These are phyloP conservation scores for Eudemis profundana DNA, from an alignment of 2,888 invertebrate species.

Conservation along the genomic window DNA sequence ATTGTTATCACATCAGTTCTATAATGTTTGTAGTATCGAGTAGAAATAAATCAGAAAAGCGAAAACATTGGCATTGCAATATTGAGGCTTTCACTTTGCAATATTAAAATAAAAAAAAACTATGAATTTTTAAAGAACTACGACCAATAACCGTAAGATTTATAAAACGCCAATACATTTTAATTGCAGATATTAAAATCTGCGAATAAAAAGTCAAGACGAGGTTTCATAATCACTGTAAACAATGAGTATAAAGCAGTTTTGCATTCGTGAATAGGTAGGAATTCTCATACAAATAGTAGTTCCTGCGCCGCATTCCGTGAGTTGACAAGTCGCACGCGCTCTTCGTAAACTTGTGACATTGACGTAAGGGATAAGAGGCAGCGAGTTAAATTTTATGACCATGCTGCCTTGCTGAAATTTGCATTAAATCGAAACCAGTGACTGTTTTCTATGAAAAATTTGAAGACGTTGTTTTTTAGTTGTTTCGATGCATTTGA, in stretches of 20 bases:
- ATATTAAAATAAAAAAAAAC: neutral
- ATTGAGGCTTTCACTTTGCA: neutral
- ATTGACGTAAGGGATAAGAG: neutral
- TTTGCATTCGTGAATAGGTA: slow-evolving; percentile 31
- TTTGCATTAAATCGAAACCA: too few relatives aligned
- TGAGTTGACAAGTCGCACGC: slow-evolving; percentile 39
- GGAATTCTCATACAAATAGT: slow-evolving; percentile 43
- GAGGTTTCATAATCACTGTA: neutral
- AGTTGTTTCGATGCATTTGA: too few relatives aligned
- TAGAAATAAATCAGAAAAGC: too few relatives aligned
- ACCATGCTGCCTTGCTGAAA: too few relatives aligned
- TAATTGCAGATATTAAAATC: neutral
- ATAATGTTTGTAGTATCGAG: too few relatives aligned
- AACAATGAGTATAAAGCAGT: slow-evolving; percentile 6
- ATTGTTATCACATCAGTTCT: too few relatives aligned
- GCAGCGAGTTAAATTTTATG: neutral
- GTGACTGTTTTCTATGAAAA: too few relatives aligned
- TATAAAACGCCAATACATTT: neutral
- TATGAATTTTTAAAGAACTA: too few relatives aligned
- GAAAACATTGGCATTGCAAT: neutral
- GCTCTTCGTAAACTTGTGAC: slow-evolving; percentile 18
- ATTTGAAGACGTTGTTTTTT: too few relatives aligned
- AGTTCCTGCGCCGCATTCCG: slow-evolving; percentile 49
- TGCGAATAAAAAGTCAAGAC: neutral
- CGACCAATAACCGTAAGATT: neutral